Percentiles rank a stretch among this genome's conserved stretches.
Evolutionary conservation across 2,797 vertebrate genomes (phyloP).

Genomic region (Falco biarmicus): DNA sequence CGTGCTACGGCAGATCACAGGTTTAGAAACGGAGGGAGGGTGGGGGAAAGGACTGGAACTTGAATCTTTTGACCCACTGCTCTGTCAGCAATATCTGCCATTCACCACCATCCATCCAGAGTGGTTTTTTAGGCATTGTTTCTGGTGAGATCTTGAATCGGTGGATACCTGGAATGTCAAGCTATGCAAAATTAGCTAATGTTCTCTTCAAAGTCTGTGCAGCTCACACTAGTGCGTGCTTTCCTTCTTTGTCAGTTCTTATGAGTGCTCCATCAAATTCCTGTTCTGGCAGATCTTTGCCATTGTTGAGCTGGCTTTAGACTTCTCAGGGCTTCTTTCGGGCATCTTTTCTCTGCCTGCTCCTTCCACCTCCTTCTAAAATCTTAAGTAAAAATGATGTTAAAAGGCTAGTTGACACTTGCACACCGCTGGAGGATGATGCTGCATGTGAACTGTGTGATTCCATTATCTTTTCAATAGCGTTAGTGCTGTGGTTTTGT

Average conservation of each 20-base stretch:
- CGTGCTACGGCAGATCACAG: not conserved
- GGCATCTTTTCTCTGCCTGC: not conserved
- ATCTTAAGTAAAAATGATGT: not conserved
- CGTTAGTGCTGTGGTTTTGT: accelerated
- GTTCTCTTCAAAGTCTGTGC: not conserved
- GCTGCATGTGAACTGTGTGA: not conserved
- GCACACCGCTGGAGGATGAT: not conserved
- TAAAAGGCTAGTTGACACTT: not conserved
- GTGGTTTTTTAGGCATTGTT: not conserved
- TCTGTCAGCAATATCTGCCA: not conserved
- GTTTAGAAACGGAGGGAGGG: not conserved
- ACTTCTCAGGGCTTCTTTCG: not conserved
- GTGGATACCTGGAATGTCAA: not conserved
- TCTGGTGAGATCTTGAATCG: not conserved
- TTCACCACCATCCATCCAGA: not conserved
- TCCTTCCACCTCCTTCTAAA: not conserved
- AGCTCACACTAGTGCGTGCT: not conserved
- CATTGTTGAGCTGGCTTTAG: not conserved
- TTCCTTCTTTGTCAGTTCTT: not conserved
- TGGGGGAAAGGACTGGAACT: not conserved
- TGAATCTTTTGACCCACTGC: not conserved
- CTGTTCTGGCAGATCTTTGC: not conserved
- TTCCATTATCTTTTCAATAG: not conserved
- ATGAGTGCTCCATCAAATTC: not conserved
- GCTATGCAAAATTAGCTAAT: not conserved